These are phyloP conservation scores for Lasioglossum calceatum DNA, from an alignment of 2,888 invertebrate species.

Conservation along the genomic window DNA sequence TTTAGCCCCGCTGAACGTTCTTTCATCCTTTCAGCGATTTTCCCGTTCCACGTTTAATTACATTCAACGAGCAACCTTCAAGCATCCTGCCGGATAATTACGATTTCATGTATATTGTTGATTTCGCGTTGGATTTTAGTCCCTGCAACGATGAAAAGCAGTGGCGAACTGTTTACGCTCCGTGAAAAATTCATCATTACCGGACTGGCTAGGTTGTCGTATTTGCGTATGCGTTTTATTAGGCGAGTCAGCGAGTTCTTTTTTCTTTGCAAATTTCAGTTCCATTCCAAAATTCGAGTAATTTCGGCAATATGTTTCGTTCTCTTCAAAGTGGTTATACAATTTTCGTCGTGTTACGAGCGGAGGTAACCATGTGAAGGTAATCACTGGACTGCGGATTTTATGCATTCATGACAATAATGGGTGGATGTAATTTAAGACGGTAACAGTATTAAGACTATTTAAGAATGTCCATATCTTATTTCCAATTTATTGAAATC, in stretches of 20 bases:
- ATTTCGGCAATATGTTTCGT: background rate
- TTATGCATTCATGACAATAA: too few species aligned
- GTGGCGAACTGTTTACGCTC: background rate
- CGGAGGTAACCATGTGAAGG: too few species aligned
- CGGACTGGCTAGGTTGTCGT: background rate
- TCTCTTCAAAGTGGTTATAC: background rate
- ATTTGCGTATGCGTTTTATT: background rate
- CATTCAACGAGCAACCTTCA: slow-evolving; percentile 1
- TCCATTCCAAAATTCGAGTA: background rate
- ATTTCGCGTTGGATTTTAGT: background rate
- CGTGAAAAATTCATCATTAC: background rate
- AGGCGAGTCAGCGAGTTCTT: background rate
- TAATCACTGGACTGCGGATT: too few species aligned
- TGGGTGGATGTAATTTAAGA: too few species aligned
- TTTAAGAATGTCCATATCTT: too few species aligned
- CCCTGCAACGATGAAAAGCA: background rate
- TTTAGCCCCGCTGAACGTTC: slow-evolving; percentile 4
- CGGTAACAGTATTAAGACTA: too few species aligned
- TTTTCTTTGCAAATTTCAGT: background rate
- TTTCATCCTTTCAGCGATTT: slow-evolving; percentile 18
- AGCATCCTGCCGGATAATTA: slow-evolving; percentile 7
- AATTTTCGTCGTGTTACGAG: background rate
- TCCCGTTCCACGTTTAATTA: slow-evolving; percentile 19
- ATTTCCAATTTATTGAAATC: too few species aligned
- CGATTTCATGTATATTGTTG: slow-evolving; percentile 3